Percentiles rank a stretch among this genome's conserved stretches.
Evolutionary conservation across 35 echinoderm and acorn worm species (phyloP).

Genomic region (Holothuria glaberrima): DNA sequence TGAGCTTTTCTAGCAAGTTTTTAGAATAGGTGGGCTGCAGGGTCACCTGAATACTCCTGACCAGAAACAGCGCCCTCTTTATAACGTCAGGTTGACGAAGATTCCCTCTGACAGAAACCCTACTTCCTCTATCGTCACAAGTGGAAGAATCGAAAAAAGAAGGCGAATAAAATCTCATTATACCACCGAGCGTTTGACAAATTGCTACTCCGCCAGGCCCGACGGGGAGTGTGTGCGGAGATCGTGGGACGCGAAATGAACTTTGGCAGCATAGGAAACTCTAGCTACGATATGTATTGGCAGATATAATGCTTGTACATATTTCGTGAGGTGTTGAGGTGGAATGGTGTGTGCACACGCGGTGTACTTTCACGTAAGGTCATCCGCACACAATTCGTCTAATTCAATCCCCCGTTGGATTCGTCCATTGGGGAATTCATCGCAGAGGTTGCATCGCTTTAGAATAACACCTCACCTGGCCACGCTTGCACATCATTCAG

Average conservation of each 20-base stretch:
- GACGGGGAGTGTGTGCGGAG: conserved; percentile 18
- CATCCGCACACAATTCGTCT: not conserved
- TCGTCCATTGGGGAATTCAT: conserved; percentile 35
- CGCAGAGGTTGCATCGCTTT: conserved; percentile 45
- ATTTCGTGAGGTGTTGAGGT: conserved; percentile 47
- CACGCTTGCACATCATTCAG: conserved; percentile 40
- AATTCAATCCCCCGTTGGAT: conserved; percentile 33
- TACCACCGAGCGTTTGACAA: conserved; percentile 59
- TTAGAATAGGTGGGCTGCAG: not conserved
- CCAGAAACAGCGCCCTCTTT: conserved; percentile 23
- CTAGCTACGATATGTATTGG: conserved; percentile 1
- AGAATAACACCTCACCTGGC: conserved; percentile 64
- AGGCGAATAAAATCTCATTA: conserved; percentile 55
- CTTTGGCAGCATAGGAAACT: conserved; percentile 26
- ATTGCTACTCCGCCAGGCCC: conserved; percentile 58
- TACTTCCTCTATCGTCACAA: not conserved
- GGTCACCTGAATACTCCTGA: conserved; percentile 11
- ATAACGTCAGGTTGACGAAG: conserved; percentile 9
- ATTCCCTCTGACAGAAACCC: conserved; percentile 21
- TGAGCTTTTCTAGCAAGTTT: too few relatives aligned
- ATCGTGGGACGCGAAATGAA: conserved; percentile 52
- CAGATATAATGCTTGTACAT: not conserved
- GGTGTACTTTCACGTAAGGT: conserved; percentile 52
- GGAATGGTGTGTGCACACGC: conserved; percentile 32
- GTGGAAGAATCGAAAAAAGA: conserved; percentile 40